A percentile compares a stretch with the other conserved stretches of the same genome.
phyloP scores from a whole-genome alignment of 2,113 vertebrate species.

The Phyllostomus discolor region DNA sequence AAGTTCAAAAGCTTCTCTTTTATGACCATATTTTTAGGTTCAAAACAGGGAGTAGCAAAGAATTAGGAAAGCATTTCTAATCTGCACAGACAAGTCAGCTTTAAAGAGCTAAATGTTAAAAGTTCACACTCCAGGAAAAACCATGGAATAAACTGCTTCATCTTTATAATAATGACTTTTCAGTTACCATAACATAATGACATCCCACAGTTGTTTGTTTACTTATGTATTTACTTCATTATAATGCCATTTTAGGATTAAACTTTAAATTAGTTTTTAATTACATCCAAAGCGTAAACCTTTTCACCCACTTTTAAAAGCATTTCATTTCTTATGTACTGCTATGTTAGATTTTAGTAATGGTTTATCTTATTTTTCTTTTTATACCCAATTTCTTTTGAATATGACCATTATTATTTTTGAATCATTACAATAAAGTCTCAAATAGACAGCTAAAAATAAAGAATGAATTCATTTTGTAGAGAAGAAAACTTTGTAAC shows the following conservation, averaged over 20 bases:
- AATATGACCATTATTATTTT: constrained; percentile 36
- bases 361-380: constrained; percentile 1
- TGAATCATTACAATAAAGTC: constrained; percentile 18
- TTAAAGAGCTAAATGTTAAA: constrained; percentile 12
- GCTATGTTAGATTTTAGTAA: not conserved
- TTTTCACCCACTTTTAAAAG: not conserved
- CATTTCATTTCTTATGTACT: not conserved
- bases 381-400: constrained; percentile 22
- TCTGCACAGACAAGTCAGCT: not conserved
- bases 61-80: constrained; percentile 8
- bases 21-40: not conserved
- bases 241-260: not conserved
- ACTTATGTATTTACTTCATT: not conserved
- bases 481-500: not conserved
- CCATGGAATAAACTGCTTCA: not conserved
- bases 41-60: constrained; percentile 8
- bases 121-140: constrained; percentile 24
- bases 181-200: not conserved
- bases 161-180: constrained; percentile 11
- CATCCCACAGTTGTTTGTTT: not conserved
- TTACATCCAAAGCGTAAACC: not conserved
- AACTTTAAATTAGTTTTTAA: constrained; percentile 35
- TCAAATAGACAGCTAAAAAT: constrained; percentile 8
- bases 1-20: not conserved
- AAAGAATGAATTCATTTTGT: not conserved